These are phyloP conservation scores for Aulostomus chinensis DNA, from an alignment of 2,797 vertebrate genomes.

Conservation along the genomic window DNA sequence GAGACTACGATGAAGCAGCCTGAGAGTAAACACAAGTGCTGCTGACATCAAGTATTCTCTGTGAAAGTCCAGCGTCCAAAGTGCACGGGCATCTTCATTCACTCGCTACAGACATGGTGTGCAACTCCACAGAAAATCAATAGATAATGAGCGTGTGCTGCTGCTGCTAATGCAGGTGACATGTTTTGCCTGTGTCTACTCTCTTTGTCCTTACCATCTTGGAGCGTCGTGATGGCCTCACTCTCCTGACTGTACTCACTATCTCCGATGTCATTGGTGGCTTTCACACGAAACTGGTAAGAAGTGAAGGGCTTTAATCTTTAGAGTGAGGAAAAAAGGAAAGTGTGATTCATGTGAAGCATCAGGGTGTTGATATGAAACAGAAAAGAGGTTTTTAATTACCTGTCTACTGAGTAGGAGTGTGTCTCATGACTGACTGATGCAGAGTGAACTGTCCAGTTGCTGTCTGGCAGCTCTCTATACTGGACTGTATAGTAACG, in stretches of 20 bases:
- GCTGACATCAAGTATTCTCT: constrained; percentile 31
- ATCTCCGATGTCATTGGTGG: constrained; percentile 97
- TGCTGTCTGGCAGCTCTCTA: constrained; percentile 87
- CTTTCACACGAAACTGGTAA: constrained; percentile 95
- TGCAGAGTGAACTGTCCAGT: constrained; percentile 89
- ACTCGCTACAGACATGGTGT: neutral
- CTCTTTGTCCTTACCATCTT: constrained; percentile 90
- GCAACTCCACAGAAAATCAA: constrained; percentile 6
- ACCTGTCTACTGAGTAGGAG: constrained; percentile 91
- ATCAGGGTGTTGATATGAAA: neutral
- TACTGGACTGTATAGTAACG: constrained; percentile 96
- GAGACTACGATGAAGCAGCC: constrained; percentile 29
- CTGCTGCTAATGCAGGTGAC: no score
- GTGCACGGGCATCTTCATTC: constrained; percentile 7
- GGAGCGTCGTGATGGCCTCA: constrained; percentile 93
- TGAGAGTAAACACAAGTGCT: constrained; percentile 33
- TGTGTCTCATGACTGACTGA: constrained; percentile 87
- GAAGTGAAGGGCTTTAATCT: constrained; percentile 98
- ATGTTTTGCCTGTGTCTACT: no score
- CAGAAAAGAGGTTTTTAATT: constrained; percentile 67
- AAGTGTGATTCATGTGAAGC: neutral
- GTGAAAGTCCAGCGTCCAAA: constrained; percentile 26
- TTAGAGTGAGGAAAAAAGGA: constrained; percentile 1
- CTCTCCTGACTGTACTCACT: constrained; percentile 96
- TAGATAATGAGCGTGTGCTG: constrained; percentile 54